These are phyloP conservation scores for Isaurus tuberculatus DNA, from an alignment of 92 coral and sea anemone genomes.

Conservation along the genomic window DNA sequence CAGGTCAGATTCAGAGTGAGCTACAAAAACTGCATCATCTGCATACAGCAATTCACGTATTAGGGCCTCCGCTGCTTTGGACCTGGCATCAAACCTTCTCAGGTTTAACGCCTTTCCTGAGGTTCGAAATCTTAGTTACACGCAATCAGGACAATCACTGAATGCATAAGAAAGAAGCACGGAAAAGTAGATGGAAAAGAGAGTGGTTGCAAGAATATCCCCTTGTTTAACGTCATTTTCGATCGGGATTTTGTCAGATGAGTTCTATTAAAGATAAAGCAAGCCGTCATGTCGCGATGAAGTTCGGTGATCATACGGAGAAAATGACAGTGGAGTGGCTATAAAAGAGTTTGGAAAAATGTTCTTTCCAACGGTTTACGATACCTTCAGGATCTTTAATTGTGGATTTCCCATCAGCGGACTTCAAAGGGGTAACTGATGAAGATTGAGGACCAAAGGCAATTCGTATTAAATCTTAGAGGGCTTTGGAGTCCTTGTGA, in stretches of 20 bases:
- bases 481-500: neutral
- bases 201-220: constrained; percentile 30
- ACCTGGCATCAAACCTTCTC: constrained; percentile 3
- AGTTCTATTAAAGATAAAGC: neutral
- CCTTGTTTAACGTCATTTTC: constrained; percentile 11
- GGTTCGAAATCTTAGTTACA: neutral
- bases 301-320: neutral
- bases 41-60: no score
- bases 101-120: neutral
- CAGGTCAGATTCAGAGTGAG: constrained; percentile 34
- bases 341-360: constrained; percentile 27
- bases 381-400: constrained; percentile 1
- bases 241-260: constrained; percentile 19
- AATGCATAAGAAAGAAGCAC: constrained; percentile 1
- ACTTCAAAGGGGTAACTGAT: constrained; percentile 18
- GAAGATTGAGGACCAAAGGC: constrained; percentile 11
- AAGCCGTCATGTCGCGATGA: constrained; percentile 27
- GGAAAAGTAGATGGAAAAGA: constrained; percentile 12
- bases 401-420: neutral
- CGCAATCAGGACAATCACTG: neutral
- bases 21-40: no score
- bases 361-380: neutral
- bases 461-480: neutral
- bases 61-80: constrained; percentile 14
- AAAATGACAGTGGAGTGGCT: neutral